Percentiles rank a stretch among this genome's conserved stretches.
Evolutionary conservation across 2,888 invertebrate species (phyloP).

Genomic region (Rugalucina vietnamica): DNA sequence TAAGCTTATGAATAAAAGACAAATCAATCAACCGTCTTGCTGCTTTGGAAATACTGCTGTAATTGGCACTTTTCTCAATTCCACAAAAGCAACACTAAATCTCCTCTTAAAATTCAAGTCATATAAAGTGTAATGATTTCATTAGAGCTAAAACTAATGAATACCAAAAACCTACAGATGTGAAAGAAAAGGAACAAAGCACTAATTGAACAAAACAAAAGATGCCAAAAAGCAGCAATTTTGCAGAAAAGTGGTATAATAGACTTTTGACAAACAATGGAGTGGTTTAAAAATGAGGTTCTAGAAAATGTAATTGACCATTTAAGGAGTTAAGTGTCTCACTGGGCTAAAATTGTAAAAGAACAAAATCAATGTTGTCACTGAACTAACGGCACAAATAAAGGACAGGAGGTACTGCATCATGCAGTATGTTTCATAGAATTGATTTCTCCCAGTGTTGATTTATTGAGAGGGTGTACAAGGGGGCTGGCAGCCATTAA

Average conservation of each 20-base stretch:
- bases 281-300: background rate
- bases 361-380: no score
- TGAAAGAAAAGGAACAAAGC: background rate
- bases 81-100: background rate
- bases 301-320: background rate
- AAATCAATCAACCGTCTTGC: background rate
- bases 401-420: no score
- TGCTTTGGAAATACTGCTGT: background rate
- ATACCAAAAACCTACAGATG: slow-evolving; percentile 11
- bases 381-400: no score
- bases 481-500: background rate
- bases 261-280: background rate
- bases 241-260: no score
- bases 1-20: background rate
- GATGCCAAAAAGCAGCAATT: background rate
- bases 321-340: background rate
- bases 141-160: slow-evolving; percentile 10
- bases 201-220: background rate
- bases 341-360: no score
- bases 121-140: slow-evolving; percentile 12
- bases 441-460: no score
- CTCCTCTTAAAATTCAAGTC: slow-evolving; percentile 12
- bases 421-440: no score
- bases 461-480: background rate
- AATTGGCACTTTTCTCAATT: slow-evolving; percentile 1